A percentile compares a stretch with the other conserved stretches of the same genome.
These are phyloP conservation scores for Aphelenchoides avenae DNA, from an alignment of 1,140 invertebrate species.

Conservation along the genomic window DNA sequence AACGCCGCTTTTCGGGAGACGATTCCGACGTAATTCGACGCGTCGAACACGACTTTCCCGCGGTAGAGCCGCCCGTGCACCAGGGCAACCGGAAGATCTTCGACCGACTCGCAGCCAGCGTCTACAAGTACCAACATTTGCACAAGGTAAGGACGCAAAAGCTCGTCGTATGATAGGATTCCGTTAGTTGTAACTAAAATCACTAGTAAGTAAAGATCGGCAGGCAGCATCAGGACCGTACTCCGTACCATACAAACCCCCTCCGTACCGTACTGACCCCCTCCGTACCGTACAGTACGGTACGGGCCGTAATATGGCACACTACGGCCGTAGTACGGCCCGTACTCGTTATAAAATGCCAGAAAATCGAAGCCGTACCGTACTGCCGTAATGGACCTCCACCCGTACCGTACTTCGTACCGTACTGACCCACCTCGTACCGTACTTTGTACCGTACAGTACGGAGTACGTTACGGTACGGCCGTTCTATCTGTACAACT, in stretches of 20 bases:
- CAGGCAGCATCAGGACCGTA: not conserved
- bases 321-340: too few species aligned
- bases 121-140: slow-evolving; percentile 55
- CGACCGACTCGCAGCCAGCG: slow-evolving; percentile 44
- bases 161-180: slow-evolving; percentile 8
- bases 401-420: too few species aligned
- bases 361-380: too few species aligned
- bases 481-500: too few species aligned
- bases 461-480: too few species aligned
- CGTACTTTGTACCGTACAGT: too few species aligned
- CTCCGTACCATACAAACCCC: not conserved
- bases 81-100: slow-evolving; percentile 33
- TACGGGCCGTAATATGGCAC: too few species aligned
- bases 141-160: slow-evolving; percentile 46
- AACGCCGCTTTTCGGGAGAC: slow-evolving; percentile 11
- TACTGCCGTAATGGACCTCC: too few species aligned
- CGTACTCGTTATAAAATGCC: too few species aligned
- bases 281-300: too few species aligned
- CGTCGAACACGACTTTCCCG: slow-evolving; percentile 4
- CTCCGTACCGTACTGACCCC: not conserved
- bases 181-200: slow-evolving; percentile 5
- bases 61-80: slow-evolving; percentile 9
- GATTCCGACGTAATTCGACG: not conserved
- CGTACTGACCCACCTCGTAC: too few species aligned
- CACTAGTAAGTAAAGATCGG: not conserved